These are phyloP conservation scores for Orientallactaga sibirica DNA, from an alignment of 2,797 vertebrate genomes.

Conservation along the genomic window DNA sequence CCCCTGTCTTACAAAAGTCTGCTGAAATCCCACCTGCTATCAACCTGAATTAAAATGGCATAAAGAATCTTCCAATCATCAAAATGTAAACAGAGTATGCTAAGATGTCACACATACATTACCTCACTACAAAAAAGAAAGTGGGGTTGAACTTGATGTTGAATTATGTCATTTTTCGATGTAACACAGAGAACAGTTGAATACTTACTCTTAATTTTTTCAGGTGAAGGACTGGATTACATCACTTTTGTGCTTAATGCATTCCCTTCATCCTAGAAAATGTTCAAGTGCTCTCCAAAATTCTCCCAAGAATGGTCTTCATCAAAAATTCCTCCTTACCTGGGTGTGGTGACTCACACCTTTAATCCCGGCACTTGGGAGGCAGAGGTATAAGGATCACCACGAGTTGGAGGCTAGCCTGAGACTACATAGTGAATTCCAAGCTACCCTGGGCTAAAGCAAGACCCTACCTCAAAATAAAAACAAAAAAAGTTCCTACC, in stretches of 20 bases:
- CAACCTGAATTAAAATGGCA: constrained; percentile 43
- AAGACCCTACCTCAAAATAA: no score
- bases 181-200: not conserved
- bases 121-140: constrained; percentile 39
- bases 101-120: constrained; percentile 1
- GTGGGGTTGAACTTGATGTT: not conserved
- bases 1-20: not conserved
- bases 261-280: constrained; percentile 46
- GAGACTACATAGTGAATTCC: no score
- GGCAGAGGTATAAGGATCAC: no score
- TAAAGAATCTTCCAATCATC: constrained; percentile 31
- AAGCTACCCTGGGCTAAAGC: no score
- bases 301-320: constrained; percentile 36
- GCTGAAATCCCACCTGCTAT: constrained; percentile 18
- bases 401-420: no score
- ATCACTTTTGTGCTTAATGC: constrained; percentile 45
- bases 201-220: constrained; percentile 48
- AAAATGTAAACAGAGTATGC: constrained; percentile 41
- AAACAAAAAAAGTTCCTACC: not conserved
- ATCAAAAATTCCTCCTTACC: constrained; percentile 23
- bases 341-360: no score
- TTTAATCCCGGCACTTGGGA: no score
- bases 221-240: constrained; percentile 16
- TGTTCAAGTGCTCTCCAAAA: not conserved
- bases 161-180: not conserved